A percentile compares a stretch with the other conserved stretches of the same genome.
Evolutionary conservation across 2,888 invertebrate genomes (phyloP).

Genomic region (Himalopsyche kuldschensis): DNA sequence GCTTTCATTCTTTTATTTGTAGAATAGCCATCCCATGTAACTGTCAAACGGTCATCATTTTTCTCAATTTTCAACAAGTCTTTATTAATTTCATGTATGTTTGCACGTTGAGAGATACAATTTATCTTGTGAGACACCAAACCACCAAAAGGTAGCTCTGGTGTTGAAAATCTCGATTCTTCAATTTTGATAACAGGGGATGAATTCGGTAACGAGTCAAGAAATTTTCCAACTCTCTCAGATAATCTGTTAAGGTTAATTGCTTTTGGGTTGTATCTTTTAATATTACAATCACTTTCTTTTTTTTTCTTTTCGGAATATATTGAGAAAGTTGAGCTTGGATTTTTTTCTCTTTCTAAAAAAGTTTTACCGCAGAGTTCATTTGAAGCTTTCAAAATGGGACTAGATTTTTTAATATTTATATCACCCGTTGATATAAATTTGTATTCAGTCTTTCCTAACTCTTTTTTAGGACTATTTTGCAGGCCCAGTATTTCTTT

Average conservation of each 20-base stretch:
- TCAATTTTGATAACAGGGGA: slow-evolving; percentile 18
- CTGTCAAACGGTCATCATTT: background rate
- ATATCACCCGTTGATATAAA: background rate
- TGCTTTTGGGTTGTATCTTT: slow-evolving; percentile 21
- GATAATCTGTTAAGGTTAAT: slow-evolving; percentile 23
- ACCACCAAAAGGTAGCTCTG: slow-evolving; percentile 18
- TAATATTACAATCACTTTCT: background rate
- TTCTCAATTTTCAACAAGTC: slow-evolving; percentile 22
- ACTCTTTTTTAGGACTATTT: background rate
- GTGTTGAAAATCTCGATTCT: slow-evolving; percentile 32
- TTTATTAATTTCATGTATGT: background rate
- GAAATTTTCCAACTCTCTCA: slow-evolving; percentile 31
- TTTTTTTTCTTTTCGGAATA: background rate
- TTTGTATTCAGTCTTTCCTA: background rate
- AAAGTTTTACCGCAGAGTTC: background rate
- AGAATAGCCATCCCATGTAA: slow-evolving; percentile 14
- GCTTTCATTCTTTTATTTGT: slow-evolving; percentile 28
- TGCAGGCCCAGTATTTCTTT: background rate
- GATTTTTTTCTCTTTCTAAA: slow-evolving; percentile 1
- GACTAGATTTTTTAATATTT: background rate
- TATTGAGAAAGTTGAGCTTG: background rate
- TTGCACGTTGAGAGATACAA: background rate
- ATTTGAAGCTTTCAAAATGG: background rate
- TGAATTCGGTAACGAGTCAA: slow-evolving; percentile 26
- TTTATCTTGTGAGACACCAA: slow-evolving; percentile 17